Evolutionary conservation across 1,140 invertebrate genomes (phyloP).

Genomic region (Zaprionus capensis): DNA sequence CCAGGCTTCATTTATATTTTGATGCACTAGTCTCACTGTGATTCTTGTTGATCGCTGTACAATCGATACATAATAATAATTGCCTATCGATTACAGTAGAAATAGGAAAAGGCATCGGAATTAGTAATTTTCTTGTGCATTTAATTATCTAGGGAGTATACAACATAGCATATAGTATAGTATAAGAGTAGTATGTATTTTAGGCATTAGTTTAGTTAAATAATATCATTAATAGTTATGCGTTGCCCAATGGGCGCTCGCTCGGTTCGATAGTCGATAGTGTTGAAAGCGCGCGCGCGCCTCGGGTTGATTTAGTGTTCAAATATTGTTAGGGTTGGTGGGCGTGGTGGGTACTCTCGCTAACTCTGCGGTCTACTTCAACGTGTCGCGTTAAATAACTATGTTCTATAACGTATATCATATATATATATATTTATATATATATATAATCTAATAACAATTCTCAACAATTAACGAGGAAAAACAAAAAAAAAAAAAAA

Average conservation of each 20-base stretch:
- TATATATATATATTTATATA: background rate
- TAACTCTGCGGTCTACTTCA: constrained; percentile 11
- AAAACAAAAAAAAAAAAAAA: constrained; percentile 30
- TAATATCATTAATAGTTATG: constrained; percentile 75
- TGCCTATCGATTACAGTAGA: background rate
- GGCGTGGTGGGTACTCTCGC: constrained; percentile 14
- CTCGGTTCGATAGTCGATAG: background rate
- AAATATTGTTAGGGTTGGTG: constrained; percentile 25
- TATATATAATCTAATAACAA: constrained; percentile 36
- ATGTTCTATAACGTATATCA: background rate
- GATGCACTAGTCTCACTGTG: no score
- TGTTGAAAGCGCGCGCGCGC: background rate
- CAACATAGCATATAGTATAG: constrained; percentile 36
- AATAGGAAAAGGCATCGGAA: background rate
- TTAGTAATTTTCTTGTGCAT: constrained; percentile 61
- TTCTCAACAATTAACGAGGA: constrained; percentile 47
- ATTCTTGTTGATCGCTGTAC: no score
- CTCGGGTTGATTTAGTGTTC: constrained; percentile 6
- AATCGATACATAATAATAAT: no score
- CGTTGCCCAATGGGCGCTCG: background rate
- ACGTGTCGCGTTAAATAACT: constrained; percentile 14
- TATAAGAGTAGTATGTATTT: constrained; percentile 38
- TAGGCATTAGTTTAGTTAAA: constrained; percentile 69
- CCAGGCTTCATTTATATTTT: no score
- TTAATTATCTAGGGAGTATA: constrained; percentile 74